Base-by-base conservation (phyloP, 2,113 vertebrate species). In the Chaetodon trifascialis region DNA sequence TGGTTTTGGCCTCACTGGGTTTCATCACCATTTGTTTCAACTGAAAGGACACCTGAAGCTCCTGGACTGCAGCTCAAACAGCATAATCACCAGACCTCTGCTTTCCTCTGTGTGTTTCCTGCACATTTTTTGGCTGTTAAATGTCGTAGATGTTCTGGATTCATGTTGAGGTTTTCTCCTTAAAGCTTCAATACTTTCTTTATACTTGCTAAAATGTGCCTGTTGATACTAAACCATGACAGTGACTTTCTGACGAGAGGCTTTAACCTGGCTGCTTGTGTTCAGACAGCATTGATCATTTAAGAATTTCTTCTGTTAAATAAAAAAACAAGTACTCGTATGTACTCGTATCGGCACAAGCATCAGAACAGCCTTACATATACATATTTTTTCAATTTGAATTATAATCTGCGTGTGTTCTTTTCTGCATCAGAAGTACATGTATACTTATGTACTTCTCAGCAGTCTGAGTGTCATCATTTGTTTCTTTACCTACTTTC, bases 401-500 rank as follows among this genome's bases (percentile, higher is more conserved):
- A 9, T 19, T 38, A 36, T 19, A 1, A 7, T 17, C 16, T 17
- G 7, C 12, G 2, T 60, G 47, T 30, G 30, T 16, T 71, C 30
- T 30, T 58, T 21, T 14, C 40, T 58, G 7, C 10, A 23, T 19
- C 40, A 46, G 21, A 11, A 30, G 19, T 30, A n/a, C 51, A 16
- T 4, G 30, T 59, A 17, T n/a, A 0, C 19, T 42, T 65, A n/a
- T 14, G 4, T 7, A 16, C 5, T 66, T 30, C 7, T 55, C 73
- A 23, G 15, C 16, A 14, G n/a, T 34, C 7, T 55, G 60, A 44
- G 11, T 40, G 2, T n/a, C 5, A 4, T 40, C 30, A 25, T 59
- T 44, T 30, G 51, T 52, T 67, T 60, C 46, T 52, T 71, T 47
- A 16, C 17, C 44, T n/a, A 42, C 49, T 82, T 79, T 51, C 19